Percentiles rank a stretch among this genome's conserved stretches.
phyloP scores from a whole-genome alignment of 2,797 vertebrate genomes.

The Microctenopoma steveboyesi region DNA sequence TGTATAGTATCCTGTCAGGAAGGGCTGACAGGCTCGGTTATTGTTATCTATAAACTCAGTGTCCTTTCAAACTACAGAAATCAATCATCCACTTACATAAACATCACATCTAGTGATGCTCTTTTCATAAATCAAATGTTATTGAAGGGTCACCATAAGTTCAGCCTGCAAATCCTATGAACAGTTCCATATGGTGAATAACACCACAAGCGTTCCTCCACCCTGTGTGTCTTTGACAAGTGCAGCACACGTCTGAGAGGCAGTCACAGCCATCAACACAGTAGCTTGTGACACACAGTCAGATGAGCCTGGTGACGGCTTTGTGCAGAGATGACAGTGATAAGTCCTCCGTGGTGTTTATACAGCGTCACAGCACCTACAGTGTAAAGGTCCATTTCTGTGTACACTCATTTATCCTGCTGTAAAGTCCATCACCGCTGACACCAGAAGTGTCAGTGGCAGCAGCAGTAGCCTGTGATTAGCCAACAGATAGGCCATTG shows the following conservation, averaged over 20 bases:
- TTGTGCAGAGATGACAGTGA: conserved; percentile 2
- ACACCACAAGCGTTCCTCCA: neutral
- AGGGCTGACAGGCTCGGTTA: conserved; percentile 38
- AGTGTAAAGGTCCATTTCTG: conserved; percentile 43
- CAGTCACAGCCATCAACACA: conserved; percentile 36
- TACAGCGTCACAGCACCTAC: neutral
- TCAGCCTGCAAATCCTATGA: neutral
- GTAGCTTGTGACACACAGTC: conserved; percentile 14
- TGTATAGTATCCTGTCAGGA: conserved; percentile 66
- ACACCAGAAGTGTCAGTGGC: conserved; percentile 26
- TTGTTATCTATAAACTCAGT: conserved; percentile 6
- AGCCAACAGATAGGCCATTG: neutral
- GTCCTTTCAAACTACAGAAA: conserved; percentile 8
- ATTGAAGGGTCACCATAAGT: fast-evolving
- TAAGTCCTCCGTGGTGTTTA: conserved; percentile 30
- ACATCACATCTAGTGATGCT: neutral
- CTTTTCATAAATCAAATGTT: neutral
- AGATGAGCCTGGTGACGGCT: conserved; percentile 22
- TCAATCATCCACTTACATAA: conserved; percentile 4
- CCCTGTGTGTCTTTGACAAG: conserved; percentile 9
- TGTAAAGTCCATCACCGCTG: conserved; percentile 9
- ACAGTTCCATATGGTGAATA: neutral
- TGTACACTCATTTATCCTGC: conserved; percentile 28
- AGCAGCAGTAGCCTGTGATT: neutral
- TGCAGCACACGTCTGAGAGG: conserved; percentile 9